A percentile compares a stretch with the other conserved stretches of the same genome.
phyloP scores from a whole-genome alignment of 2,888 invertebrate genomes.

The Hirtodrosophila trivittata region DNA sequence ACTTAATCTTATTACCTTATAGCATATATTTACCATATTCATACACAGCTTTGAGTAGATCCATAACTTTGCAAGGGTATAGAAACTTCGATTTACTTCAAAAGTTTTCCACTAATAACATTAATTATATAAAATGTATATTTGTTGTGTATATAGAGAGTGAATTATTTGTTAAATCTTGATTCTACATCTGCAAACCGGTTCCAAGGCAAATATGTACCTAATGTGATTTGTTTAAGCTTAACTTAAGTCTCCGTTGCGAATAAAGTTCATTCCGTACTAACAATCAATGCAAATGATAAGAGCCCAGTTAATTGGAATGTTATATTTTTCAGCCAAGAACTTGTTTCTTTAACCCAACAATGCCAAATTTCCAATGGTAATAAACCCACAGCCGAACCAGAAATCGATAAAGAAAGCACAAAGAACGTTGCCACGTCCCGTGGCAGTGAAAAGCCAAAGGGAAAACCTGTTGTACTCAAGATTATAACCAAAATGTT shows the following conservation, averaged over 20 bases:
- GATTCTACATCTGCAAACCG: conserved; percentile 25
- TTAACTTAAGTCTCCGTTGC: conserved; percentile 41
- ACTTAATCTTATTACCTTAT: too few relatives aligned
- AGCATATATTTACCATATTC: too few relatives aligned
- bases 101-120: conserved; percentile 15
- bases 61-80: conserved; percentile 13
- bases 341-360: conserved; percentile 4
- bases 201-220: conserved; percentile 36
- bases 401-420: conserved; percentile 6
- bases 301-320: conserved; percentile 2
- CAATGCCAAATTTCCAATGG: conserved; percentile 11
- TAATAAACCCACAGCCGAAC: conserved; percentile 1
- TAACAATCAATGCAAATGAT: conserved; percentile 23
- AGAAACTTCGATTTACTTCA: conserved; percentile 5
- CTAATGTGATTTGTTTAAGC: conserved; percentile 65
- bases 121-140: background rate
- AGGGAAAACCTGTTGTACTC: conserved; percentile 72
- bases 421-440: conserved; percentile 12
- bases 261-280: conserved; percentile 59
- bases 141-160: conserved; percentile 28
- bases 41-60: background rate
- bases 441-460: conserved; percentile 12
- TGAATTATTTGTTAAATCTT: conserved; percentile 19
- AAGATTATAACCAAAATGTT: conserved; percentile 70
- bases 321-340: conserved; percentile 39